Conservation (phyloP, 2,888 invertebrate genomes). For the Phyllotreta cruciferae region DNA sequence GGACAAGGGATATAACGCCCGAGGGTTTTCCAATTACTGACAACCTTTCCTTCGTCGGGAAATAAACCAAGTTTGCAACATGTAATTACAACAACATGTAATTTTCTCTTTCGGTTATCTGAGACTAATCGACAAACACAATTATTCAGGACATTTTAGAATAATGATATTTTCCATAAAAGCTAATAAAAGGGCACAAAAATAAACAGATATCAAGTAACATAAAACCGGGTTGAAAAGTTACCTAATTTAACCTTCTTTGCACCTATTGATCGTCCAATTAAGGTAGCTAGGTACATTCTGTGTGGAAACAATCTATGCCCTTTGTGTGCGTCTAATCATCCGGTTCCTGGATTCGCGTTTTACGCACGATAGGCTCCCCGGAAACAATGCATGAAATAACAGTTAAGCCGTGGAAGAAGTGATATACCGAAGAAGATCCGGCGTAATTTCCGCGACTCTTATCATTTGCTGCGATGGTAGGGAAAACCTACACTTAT, state of each 20-base stretch:
- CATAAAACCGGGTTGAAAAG: too few species aligned
- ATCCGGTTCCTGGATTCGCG: conserved; percentile 33
- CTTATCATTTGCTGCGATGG: conserved; percentile 39
- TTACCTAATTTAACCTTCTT: too few species aligned
- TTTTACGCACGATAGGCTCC: conserved; percentile 41
- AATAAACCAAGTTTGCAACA: conserved; percentile 13
- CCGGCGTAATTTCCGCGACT: conserved; percentile 47
- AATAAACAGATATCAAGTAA: too few species aligned
- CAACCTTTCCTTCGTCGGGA: conserved; percentile 12
- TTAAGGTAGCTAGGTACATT: too few species aligned
- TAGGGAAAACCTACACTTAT: neutral
- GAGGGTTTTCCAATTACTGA: conserved; percentile 19
- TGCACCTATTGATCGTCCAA: too few species aligned
- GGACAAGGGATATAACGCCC: conserved; percentile 12
- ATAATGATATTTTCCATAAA: too few species aligned
- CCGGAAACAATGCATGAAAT: conserved; percentile 52
- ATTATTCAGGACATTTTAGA: conserved; percentile 16
- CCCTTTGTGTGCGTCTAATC: conserved; percentile 31
- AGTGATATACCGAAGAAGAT: conserved; percentile 45
- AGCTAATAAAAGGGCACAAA: too few species aligned
- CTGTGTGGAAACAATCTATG: too few species aligned
- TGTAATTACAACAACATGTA: conserved; percentile 10
- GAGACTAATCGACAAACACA: conserved; percentile 5
- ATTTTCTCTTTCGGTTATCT: conserved; percentile 1
- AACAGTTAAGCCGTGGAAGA: conserved; percentile 51